Base-by-base conservation (phyloP, 1,140 invertebrate genomes). In the Sipha flava region DNA sequence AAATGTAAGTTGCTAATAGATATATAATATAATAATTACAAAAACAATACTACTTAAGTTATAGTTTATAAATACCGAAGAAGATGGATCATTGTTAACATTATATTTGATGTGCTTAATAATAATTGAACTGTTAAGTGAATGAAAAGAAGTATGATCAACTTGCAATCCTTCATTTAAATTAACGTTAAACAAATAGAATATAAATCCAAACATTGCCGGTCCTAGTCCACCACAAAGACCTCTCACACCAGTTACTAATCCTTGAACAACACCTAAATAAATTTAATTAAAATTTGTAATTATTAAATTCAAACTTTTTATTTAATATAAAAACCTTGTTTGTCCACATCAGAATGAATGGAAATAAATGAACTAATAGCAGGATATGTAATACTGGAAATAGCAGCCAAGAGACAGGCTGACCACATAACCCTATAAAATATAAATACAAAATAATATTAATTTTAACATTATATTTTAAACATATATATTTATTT, bases 371-470 rank as follows among this genome's bases (percentile, higher is more conserved):
- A 99, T 45, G 98, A 94, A 87, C 95, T 98, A 84, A 99, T 99
- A n/a, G 97, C 96, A 66, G 98, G 98, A 88, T 99, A 99, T 1
- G 97, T 97, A 82, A 99, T 92, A 81, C 93, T 94, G 81, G 95
- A 97, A 79, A 99, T 89, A 16, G 97, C 95, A 52, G 98, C 97
- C 79, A 99, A 88, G 81, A 97, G 90, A 75, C 98, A 98, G 66
- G 97, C 97, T 45, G 93, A 93, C 98, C 98, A 99, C 94, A 99
- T 98, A 92, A 99, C 98, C 95, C 93, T 95, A 82, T 31, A 87
- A 85, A 29, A 31, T 10, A 70, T 6, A 81, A 16, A 80, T 81
- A 79, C n/a, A 80, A 81, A 23, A 80, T 80, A 80, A 83, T 81
- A 37, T 29, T 26, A 64, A 52, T 54, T 29, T 2, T 5, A 49